A percentile compares a stretch with the other conserved stretches of the same genome.
These are phyloP conservation scores for Sterrhoptilus dennistouni DNA, from an alignment of 2,113 vertebrate species.

Conservation along the genomic window DNA sequence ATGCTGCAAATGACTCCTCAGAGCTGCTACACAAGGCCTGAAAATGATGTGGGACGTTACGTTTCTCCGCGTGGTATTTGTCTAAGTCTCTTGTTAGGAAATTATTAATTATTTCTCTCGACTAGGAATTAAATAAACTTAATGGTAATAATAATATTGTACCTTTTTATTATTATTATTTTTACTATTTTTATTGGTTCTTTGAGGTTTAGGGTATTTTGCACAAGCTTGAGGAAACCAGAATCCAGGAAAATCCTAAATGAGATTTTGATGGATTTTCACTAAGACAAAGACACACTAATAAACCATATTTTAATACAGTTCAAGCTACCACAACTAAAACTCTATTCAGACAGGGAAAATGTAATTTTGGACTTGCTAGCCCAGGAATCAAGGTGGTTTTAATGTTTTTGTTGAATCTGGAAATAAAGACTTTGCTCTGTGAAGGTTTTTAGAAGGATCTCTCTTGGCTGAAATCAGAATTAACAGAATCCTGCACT, in stretches of 20 bases:
- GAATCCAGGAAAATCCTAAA: background rate
- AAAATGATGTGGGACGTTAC: rapidly evolving
- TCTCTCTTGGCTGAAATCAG: background rate
- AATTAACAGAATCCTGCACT: background rate
- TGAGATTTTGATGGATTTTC: background rate
- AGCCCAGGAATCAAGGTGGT: background rate
- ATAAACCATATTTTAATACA: background rate
- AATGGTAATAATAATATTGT: background rate
- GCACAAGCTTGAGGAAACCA: background rate
- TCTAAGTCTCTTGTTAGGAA: background rate
- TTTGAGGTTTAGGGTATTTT: background rate
- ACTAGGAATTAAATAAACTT: background rate
- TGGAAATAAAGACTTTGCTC: background rate
- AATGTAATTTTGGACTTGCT: background rate
- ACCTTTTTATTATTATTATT: background rate
- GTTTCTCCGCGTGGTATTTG: background rate
- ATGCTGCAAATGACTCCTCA: background rate
- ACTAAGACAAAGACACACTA: background rate
- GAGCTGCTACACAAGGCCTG: background rate
- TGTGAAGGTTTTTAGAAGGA: background rate
- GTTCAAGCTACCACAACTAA: background rate
- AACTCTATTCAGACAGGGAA: background rate
- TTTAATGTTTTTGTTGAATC: background rate
- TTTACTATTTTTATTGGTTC: background rate
- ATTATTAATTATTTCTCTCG: background rate